A percentile compares a stretch with the other conserved stretches of the same genome.
phyloP scores from a whole-genome alignment of 2,113 vertebrate species.

The Empidonax traillii region DNA sequence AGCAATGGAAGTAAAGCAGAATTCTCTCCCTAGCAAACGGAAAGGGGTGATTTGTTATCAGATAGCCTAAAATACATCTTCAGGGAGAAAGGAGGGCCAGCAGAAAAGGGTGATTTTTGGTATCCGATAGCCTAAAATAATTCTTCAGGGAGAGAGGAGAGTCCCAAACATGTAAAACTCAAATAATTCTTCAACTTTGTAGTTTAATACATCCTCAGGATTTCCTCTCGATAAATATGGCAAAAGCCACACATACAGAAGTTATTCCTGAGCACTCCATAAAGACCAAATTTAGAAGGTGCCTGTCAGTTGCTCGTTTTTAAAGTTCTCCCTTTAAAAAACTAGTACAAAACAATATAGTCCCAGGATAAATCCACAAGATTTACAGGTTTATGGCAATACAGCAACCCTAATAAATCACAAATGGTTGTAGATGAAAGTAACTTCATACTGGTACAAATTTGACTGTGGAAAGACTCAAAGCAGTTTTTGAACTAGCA shows the following conservation, averaged over 20 bases:
- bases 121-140: conserved; percentile 23
- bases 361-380: not conserved
- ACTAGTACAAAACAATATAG: not conserved
- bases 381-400: not conserved
- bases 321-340: not conserved
- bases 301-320: not conserved
- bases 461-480: not conserved
- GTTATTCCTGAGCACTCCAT: not conserved
- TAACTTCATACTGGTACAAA: not conserved
- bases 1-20: not conserved
- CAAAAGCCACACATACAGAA: not conserved
- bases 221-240: conserved; percentile 54
- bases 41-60: not conserved
- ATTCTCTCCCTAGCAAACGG: not conserved
- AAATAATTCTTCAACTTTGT: conserved; percentile 5
- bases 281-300: conserved; percentile 14
- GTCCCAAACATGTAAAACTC: not conserved
- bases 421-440: not conserved
- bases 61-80: not conserved
- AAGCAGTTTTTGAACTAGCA: not conserved
- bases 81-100: not conserved
- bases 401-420: not conserved
- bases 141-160: not conserved
- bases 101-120: not conserved
- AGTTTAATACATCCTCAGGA: conserved; percentile 59